phyloP scores from a whole-genome alignment of 1,140 invertebrate species.

The Trachymyrmex septentrionalis region DNA sequence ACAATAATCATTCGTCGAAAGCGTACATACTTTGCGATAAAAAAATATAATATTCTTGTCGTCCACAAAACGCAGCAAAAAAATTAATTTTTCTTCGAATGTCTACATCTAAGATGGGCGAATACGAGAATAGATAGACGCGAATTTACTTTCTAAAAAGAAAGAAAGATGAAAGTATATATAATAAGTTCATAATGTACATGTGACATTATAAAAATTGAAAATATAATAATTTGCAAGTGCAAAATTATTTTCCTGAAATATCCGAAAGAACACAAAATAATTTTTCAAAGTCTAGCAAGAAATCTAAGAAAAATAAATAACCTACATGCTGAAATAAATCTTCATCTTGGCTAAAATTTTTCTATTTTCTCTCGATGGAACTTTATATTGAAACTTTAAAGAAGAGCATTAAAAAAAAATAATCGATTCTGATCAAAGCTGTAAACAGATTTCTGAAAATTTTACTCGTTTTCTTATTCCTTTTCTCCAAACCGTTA shows the following conservation, averaged over 20 bases:
- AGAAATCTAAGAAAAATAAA: constrained; percentile 7
- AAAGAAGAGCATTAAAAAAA: background rate
- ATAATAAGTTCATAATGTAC: background rate
- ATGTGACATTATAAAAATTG: background rate
- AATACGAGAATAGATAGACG: background rate
- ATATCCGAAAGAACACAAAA: background rate
- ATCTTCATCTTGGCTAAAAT: background rate
- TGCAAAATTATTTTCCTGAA: background rate
- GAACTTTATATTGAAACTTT: constrained; percentile 1
- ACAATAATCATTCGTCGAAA: background rate
- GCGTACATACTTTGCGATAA: background rate
- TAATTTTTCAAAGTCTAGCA: background rate
- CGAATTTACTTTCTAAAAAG: background rate
- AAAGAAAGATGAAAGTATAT: background rate
- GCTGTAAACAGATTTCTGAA: constrained; percentile 11
- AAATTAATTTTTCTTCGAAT: background rate
- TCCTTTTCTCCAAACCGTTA: background rate
- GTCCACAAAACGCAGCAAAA: background rate
- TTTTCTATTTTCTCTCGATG: constrained; percentile 1
- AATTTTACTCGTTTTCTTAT: background rate
- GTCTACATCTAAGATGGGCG: background rate
- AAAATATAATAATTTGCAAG: background rate
- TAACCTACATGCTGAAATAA: constrained; percentile 12
- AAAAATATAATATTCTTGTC: background rate
- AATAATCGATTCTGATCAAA: constrained; percentile 9